Evolutionary conservation across 2,888 invertebrate species (phyloP), one percentile per base, ranked within the genome.

Genomic region (Linnaemya tessellans): DNA sequence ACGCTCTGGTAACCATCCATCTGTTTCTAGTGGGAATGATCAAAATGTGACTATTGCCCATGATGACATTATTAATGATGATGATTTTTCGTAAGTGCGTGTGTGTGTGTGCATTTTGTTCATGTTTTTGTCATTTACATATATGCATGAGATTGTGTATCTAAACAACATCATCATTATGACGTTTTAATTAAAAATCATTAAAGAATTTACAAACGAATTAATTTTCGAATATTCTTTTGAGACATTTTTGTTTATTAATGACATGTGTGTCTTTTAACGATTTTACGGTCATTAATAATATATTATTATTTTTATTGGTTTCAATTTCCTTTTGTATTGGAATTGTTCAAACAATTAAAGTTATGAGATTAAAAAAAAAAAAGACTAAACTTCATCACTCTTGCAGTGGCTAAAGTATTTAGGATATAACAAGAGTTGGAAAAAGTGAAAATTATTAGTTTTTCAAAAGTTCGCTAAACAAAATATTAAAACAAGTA

Each of bases 151-250:
- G 51, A 62, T 13, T 49, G 15, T 13, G 56, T 9, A n/a, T 60
- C 25, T 30, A 41, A 38, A 25, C 41, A 51, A 22, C 38, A 75
- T 70, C 54, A 62, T 70, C 68, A 64, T 77, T 30, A 70, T 70
- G 62, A 82, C 4, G 68, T 82, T 82, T 82, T 77, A 75, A 77
- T 82, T 82, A 70, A 82, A 58, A 64, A 64, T 56, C 70, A 70
- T 82, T 70, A 62, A 82, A 56, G 25, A 65, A 65, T 67, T 67
- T 30, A 54, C 43, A 75, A 54, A 62, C 25, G 30, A 67, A 80
- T 54, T 62, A 18, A 62, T 62, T 64, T 35, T 3, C n/a, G 35
- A 70, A 71, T 58, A 73, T 58, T 73, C 25, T 56, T 71, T 71
- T 49, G 54, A 65, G 56, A 41, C 51, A 51, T 49, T 60, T 70